Base-by-base conservation (phyloP, 2,888 invertebrate genomes). In the Strigamia maritima region DNA sequence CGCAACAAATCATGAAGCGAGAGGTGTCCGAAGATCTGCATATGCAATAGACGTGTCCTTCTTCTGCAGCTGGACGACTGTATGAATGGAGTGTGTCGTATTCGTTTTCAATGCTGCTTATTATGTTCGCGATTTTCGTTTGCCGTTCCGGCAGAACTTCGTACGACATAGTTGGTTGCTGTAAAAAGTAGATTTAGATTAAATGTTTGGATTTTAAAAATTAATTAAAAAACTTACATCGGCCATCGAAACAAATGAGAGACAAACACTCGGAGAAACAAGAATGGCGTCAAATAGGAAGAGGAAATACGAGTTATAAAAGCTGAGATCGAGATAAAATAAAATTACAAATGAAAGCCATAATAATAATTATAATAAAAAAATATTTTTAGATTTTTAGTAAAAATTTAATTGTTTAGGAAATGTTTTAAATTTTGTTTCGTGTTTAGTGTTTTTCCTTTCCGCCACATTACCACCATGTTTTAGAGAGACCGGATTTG, bases 1-100 rank as follows among this genome's bases (percentile, higher is more conserved):
- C 98, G 87, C 98, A 98, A 49, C 94, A 96, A 86, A 98, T 98
- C 98, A 98, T 98, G 87, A 98, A 98, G 76, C 97, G 89, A 0
- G 94, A 94, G 82, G 95, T 94, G 85, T 98, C 97, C 0, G 95
- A 94, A 8, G 95, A 93, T 70, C 97, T 90, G 85, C 98, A 98
- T 83, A 98, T 93, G 85, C 98, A 98, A 86, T 98, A 98, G 0
- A 94, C 77, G n/a, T 75, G 79, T 7, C 80, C 79, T 40, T 80
- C 81, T 60, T 49, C 28, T 1, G 78, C 44, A 0, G 79, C 79
- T n/a, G 81, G 80, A 14, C 78, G 78, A 22, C 80, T 80, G 60
- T 81, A 81, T 14, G 74, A 38, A 38, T 81, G 80, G 28, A 81
- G 77, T 1, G 70, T 28, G 26, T 81, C 81, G 44, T 77, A 77